Conservation (phyloP, 64 coral and sea anemone genomes). For the Catalaphyllia jardinei region DNA sequence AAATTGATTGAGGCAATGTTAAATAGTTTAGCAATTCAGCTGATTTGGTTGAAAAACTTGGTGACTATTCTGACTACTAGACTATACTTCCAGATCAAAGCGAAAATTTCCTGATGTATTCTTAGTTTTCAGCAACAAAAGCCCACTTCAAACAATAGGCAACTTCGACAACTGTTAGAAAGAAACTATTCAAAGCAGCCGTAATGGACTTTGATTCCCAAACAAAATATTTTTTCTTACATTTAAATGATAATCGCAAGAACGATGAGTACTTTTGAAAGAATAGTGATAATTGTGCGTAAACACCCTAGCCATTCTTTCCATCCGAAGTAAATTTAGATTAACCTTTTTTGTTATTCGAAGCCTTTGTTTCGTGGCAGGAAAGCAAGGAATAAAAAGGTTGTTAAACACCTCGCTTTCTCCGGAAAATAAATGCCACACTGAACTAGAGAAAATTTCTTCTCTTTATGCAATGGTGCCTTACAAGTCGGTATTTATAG, state of each 20-base stretch:
- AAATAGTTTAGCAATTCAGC: not conserved
- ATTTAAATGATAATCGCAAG: conserved; percentile 42
- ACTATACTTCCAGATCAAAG: not conserved
- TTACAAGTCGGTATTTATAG: not conserved
- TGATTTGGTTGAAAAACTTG: not conserved
- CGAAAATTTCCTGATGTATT: not conserved
- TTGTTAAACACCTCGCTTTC: not conserved
- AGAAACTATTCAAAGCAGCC: not conserved
- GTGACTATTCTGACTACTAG: not conserved
- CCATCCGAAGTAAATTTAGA: conserved; percentile 33
- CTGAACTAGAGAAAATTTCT: not conserved
- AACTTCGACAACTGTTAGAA: conserved; percentile 25
- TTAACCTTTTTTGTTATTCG: conserved; percentile 40
- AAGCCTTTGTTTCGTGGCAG: conserved; percentile 10
- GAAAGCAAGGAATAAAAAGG: conserved; percentile 10
- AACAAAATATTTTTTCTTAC: conserved; percentile 13
- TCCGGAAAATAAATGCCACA: not conserved
- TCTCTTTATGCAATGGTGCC: not conserved
- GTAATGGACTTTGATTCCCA: conserved; percentile 32
- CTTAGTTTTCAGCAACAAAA: not conserved
- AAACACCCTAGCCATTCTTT: conserved; percentile 48
- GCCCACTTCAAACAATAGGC: conserved; percentile 21
- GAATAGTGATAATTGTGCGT: conserved; percentile 55
- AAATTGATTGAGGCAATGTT: not conserved
- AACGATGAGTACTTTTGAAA: conserved; percentile 44